These are phyloP conservation scores for Tokudaia muenninki DNA, from an alignment of 2,797 vertebrate species.

Conservation along the genomic window DNA sequence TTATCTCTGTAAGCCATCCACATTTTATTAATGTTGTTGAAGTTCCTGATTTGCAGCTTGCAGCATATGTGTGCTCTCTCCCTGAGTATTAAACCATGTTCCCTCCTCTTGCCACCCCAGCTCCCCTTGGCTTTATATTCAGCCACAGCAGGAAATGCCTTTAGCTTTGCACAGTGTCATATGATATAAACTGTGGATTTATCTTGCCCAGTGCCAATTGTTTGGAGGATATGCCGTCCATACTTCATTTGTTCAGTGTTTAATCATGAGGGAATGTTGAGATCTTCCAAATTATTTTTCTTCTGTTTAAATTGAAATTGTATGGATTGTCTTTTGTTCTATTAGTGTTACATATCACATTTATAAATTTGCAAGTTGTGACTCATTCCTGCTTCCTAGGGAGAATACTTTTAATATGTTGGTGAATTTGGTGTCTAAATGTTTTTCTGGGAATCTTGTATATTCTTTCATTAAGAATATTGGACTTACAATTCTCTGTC, in stretches of 20 bases:
- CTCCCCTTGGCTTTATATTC: neutral
- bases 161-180: neutral
- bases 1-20: neutral
- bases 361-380: neutral
- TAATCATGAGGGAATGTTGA: neutral
- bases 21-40: neutral
- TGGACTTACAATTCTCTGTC: neutral
- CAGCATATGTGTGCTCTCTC: neutral
- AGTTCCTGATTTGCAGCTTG: neutral
- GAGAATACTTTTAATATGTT: neutral
- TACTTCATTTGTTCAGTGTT: neutral
- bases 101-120: accelerated
- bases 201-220: neutral
- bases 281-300: neutral
- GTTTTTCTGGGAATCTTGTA: neutral
- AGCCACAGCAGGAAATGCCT: neutral
- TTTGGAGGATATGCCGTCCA: neutral
- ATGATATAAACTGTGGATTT: neutral
- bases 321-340: neutral
- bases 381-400: neutral
- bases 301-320: neutral
- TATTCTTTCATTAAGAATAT: neutral
- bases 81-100: too few relatives aligned
- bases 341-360: neutral
- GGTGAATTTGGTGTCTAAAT: neutral